A percentile compares a stretch with the other conserved stretches of the same genome.
Evolutionary conservation across 2,113 vertebrate genomes (phyloP).

Genomic region (Clarias magur): DNA sequence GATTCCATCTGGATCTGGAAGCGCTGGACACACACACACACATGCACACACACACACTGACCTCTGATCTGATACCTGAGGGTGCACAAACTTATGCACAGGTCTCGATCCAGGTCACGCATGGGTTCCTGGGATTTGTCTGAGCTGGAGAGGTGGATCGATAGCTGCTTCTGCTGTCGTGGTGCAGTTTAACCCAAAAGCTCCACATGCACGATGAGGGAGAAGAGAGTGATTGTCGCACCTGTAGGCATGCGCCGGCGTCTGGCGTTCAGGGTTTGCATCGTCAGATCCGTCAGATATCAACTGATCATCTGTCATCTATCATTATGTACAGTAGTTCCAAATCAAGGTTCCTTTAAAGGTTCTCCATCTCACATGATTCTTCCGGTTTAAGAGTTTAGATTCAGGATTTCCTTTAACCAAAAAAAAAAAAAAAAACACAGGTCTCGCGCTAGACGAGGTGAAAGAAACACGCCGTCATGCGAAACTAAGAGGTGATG

Average conservation of each 20-base stretch:
- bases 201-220: not conserved
- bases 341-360: constrained; percentile 6
- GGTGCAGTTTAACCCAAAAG: not conserved
- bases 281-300: not conserved
- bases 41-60: not conserved
- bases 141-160: constrained; percentile 4
- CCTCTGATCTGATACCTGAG: not conserved
- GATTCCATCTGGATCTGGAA: not conserved
- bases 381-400: not conserved
- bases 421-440: not conserved
- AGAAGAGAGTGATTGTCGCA: not conserved
- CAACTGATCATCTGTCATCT: not conserved
- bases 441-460: not conserved
- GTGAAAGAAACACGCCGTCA: not conserved
- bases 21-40: not conserved
- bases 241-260: not conserved
- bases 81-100: constrained; percentile 1
- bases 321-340: not conserved
- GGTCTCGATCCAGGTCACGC: constrained; percentile 1
- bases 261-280: not conserved
- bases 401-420: not conserved
- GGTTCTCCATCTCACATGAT: not conserved
- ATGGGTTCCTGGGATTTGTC: not conserved
- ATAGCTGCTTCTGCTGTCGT: constrained; percentile 14
- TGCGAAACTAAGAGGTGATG: not conserved